phyloP scores from a whole-genome alignment of 2,888 invertebrate genomes.

The Pyrgus malvae region DNA sequence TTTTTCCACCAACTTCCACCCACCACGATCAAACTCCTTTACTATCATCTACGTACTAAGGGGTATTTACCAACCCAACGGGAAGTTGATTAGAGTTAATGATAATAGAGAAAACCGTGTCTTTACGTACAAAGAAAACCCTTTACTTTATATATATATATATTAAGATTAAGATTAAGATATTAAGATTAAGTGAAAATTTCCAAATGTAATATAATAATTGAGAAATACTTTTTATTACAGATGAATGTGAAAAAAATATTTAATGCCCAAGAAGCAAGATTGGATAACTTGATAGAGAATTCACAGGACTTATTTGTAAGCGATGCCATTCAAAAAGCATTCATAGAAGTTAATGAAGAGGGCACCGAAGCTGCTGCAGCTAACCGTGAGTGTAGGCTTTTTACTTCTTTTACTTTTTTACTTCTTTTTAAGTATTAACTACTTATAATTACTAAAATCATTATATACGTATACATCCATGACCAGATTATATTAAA shows the following conservation, averaged over 20 bases:
- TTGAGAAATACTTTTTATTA: background rate
- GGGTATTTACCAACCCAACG: too few species aligned
- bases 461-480: background rate
- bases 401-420: conserved; percentile 19
- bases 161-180: too few species aligned
- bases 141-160: too few species aligned
- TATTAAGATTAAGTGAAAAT: too few species aligned
- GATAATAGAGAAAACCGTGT: too few species aligned
- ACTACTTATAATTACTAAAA: background rate
- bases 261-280: conserved; percentile 64
- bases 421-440: background rate
- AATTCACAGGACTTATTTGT: conserved; percentile 72
- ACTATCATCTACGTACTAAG: too few species aligned
- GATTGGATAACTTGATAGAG: conserved; percentile 84
- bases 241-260: conserved; percentile 44
- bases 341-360: conserved; percentile 92
- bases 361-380: conserved; percentile 93
- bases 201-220: too few species aligned
- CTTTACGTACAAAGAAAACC: too few species aligned
- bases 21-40: too few species aligned
- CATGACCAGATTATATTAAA: too few species aligned
- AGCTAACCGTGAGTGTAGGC: conserved; percentile 85
- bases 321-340: conserved; percentile 88
- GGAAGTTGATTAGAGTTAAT: too few species aligned
- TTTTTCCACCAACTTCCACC: too few species aligned